Evolutionary conservation across 2,888 invertebrate genomes (phyloP).

Genomic region (Aphodius sticticus): DNA sequence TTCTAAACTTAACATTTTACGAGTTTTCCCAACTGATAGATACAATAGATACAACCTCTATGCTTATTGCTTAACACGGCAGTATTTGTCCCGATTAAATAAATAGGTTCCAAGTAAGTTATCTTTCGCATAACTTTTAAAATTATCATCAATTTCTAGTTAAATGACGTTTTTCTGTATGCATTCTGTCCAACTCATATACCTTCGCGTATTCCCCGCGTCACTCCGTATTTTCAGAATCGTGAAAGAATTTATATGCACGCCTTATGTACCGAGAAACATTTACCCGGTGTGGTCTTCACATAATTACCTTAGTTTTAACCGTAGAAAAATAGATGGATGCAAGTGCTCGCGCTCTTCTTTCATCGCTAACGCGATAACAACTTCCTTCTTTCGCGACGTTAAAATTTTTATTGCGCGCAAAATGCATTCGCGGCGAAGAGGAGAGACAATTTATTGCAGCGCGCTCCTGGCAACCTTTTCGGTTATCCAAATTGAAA

Average conservation of each 20-base stretch:
- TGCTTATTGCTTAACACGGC: too few species aligned
- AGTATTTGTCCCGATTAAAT: too few species aligned
- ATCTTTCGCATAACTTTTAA: too few species aligned
- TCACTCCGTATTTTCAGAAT: too few species aligned
- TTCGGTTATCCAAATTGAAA: background rate
- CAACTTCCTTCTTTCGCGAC: background rate
- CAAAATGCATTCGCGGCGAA: background rate
- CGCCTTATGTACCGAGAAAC: background rate
- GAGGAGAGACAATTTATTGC: background rate
- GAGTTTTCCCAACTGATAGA: too few species aligned
- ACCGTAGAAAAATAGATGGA: background rate
- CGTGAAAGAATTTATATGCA: background rate
- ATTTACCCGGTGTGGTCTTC: background rate
- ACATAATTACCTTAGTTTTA: background rate
- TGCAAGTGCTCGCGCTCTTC: background rate
- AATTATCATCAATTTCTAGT: too few species aligned
- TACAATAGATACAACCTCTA: too few species aligned
- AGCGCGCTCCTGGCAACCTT: background rate
- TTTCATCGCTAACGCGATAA: background rate
- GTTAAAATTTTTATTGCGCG: background rate
- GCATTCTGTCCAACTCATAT: too few species aligned
- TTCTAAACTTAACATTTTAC: too few species aligned
- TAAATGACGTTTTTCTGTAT: too few species aligned
- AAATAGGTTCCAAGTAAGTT: too few species aligned
- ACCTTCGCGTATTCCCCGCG: too few species aligned